Conservation (phyloP, 2,797 vertebrate species). For the Enteromius argenteus region DNA sequence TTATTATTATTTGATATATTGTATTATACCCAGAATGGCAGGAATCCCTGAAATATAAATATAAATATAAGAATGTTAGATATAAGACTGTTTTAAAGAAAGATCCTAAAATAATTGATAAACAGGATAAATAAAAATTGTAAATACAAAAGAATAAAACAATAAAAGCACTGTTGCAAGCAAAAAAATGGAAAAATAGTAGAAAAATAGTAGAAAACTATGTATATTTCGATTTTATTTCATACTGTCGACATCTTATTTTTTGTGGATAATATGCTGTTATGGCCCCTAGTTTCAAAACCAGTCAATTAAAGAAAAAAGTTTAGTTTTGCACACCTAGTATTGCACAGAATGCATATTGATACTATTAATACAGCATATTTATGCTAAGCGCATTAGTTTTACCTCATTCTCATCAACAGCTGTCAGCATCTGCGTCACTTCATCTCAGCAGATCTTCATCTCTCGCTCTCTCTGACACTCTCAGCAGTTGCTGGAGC, state of each 20-base stretch:
- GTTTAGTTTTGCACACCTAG: background rate
- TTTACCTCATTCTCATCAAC: background rate
- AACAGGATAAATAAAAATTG: too few relatives aligned
- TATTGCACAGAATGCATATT: background rate
- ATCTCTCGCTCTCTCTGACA: slow-evolving; percentile 34
- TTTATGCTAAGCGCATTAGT: background rate
- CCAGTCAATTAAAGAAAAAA: background rate
- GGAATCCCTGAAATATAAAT: background rate
- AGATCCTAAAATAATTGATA: too few relatives aligned
- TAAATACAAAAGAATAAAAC: too few relatives aligned
- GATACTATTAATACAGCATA: background rate
- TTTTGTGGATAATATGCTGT: background rate
- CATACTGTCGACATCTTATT: too few relatives aligned
- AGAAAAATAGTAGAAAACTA: too few relatives aligned
- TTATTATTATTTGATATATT: background rate
- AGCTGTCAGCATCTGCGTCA: background rate
- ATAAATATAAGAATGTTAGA: too few relatives aligned
- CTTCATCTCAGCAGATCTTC: slow-evolving; percentile 8
- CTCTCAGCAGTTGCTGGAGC: slow-evolving; percentile 55
- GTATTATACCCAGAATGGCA: background rate
- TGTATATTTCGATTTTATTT: too few relatives aligned
- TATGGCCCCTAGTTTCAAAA: background rate
- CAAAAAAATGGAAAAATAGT: too few relatives aligned
- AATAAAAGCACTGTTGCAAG: too few relatives aligned
- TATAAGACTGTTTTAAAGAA: too few relatives aligned